Conservation (phyloP, 2,113 vertebrate genomes). For the Macrotus californicus region DNA sequence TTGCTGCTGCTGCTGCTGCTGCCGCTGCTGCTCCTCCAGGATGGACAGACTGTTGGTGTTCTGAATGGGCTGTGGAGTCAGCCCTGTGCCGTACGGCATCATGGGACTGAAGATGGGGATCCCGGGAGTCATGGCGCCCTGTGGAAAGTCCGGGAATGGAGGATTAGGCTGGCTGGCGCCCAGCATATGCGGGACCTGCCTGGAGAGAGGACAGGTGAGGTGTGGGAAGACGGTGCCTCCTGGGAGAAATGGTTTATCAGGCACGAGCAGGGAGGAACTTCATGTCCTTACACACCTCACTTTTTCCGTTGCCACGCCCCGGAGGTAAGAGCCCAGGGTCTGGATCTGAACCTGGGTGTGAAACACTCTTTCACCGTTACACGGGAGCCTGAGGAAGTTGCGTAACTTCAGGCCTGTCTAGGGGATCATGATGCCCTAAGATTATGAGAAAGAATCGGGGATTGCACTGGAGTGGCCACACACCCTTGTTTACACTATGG, state of each 20-base stretch:
- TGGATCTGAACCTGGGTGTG: background rate
- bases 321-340: background rate
- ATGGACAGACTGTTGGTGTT: slow-evolving; percentile 93
- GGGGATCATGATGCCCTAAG: background rate
- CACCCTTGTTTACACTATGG: background rate
- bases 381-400: background rate
- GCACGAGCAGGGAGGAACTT: background rate
- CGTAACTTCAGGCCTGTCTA: background rate
- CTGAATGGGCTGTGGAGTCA: slow-evolving; percentile 96
- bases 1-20: slow-evolving; percentile 88
- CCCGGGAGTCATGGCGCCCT: slow-evolving; percentile 96
- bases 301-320: background rate
- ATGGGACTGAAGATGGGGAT: slow-evolving; percentile 96
- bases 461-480: background rate
- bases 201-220: background rate
- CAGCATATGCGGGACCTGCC: background rate
- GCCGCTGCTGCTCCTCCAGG: slow-evolving; percentile 94
- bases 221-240: background rate
- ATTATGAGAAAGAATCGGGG: background rate
- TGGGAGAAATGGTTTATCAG: background rate
- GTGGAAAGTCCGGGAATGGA: background rate
- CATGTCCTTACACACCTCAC: background rate
- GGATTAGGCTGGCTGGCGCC: background rate
- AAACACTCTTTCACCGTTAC: background rate
- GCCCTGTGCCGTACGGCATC: slow-evolving; percentile 97